phyloP scores from a whole-genome alignment of 2,888 invertebrate species.

The Siphlonurus alternatus region DNA sequence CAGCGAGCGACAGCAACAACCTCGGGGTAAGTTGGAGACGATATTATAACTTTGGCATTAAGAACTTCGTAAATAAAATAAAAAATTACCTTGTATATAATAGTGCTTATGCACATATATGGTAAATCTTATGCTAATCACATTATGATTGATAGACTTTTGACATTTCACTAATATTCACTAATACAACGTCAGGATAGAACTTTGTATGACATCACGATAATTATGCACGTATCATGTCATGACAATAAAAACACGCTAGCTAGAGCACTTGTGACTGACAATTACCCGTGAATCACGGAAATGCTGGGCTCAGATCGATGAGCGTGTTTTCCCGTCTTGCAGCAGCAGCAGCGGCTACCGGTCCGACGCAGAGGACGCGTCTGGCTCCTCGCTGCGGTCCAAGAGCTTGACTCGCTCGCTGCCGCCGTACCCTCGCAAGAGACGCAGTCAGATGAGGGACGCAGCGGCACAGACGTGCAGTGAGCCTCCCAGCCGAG shows the following conservation, averaged over 20 bases:
- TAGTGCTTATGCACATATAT: too few species aligned
- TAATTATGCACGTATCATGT: too few species aligned
- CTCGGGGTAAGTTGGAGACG: conserved; percentile 17
- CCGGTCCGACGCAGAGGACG: background rate
- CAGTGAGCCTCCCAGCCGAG: background rate
- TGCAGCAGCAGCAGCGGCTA: conserved; percentile 1
- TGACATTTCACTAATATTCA: too few species aligned
- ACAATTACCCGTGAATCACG: background rate
- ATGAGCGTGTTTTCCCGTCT: background rate
- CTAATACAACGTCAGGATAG: too few species aligned
- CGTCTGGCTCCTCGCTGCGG: background rate
- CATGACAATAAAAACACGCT: too few species aligned
- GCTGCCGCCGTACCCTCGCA: background rate
- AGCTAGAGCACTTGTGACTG: too few species aligned
- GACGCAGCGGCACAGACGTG: background rate
- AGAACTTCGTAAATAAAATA: too few species aligned
- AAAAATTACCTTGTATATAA: too few species aligned
- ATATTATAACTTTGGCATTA: too few species aligned
- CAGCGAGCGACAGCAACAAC: conserved; percentile 27
- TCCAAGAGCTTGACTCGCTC: background rate
- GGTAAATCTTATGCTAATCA: too few species aligned
- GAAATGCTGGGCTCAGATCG: background rate
- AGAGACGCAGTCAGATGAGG: background rate
- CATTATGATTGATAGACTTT: too few species aligned
- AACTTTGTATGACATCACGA: too few species aligned